Evolutionary conservation across 2,113 vertebrate genomes (phyloP).

Genomic region (Chaetodon trifascialis): DNA sequence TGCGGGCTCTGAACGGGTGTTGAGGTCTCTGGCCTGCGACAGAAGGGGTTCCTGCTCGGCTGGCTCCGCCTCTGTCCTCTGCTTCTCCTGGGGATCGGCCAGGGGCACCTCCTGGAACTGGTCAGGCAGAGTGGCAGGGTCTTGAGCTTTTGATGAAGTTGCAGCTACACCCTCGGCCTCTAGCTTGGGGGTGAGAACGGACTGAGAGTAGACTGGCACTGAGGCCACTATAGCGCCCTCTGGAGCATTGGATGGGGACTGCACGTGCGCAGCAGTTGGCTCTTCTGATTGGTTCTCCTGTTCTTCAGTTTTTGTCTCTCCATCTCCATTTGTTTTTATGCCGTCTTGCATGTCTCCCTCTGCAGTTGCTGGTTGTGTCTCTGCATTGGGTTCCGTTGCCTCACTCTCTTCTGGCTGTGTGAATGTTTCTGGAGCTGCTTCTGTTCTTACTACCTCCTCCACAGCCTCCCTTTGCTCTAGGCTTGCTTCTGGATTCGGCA

Average conservation of each 20-base stretch:
- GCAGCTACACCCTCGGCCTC: conserved; percentile 20
- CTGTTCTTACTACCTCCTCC: conserved; percentile 6
- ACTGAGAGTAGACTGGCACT: conserved; percentile 63
- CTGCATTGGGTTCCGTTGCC: not conserved
- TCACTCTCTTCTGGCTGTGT: conserved; percentile 23
- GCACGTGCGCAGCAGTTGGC: conserved; percentile 14
- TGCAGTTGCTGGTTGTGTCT: not conserved
- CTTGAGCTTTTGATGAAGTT: conserved; percentile 11
- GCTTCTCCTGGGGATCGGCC: conserved; percentile 42
- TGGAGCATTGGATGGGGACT: conserved; percentile 23
- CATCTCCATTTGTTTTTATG: not conserved
- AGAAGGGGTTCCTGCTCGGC: conserved; percentile 80
- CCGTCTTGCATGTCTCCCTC: conserved; percentile 1
- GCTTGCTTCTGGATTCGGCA: conserved; percentile 11
- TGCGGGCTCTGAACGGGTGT: not conserved
- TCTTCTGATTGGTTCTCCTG: conserved; percentile 11
- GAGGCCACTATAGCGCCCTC: conserved; percentile 45
- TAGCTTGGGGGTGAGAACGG: not conserved
- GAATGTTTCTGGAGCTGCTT: conserved; percentile 21
- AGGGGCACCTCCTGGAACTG: conserved; percentile 83
- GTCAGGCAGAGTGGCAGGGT: not conserved
- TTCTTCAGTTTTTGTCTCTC: conserved; percentile 15
- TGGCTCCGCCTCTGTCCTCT: conserved; percentile 25
- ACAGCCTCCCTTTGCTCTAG: conserved; percentile 1
- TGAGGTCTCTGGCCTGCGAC: conserved; percentile 35